These are phyloP conservation scores for Sitobion miscanthi DNA, from an alignment of 1,140 invertebrate genomes.

Conservation along the genomic window DNA sequence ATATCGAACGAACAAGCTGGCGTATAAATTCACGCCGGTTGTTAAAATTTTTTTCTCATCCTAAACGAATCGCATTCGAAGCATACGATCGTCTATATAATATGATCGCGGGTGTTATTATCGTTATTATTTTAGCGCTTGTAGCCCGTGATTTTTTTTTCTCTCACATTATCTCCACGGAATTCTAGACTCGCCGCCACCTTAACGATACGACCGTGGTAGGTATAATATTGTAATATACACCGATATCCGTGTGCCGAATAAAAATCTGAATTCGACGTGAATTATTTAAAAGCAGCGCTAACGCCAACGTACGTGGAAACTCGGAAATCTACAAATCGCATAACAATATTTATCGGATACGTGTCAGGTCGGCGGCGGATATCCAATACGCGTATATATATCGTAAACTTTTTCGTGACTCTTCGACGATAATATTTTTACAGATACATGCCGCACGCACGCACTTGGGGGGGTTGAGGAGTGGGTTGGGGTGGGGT, in stretches of 20 bases:
- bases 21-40: not conserved
- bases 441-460: not conserved
- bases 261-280: not conserved
- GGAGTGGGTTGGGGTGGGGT: not conserved
- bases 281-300: not conserved
- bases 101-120: not conserved
- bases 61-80: not conserved
- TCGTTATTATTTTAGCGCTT: not conserved
- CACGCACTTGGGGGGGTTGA: not conserved
- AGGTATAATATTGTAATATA: not conserved
- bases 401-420: not conserved
- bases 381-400: not conserved
- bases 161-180: not conserved
- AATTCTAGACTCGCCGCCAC: too few species aligned
- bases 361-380: not conserved
- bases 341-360: not conserved
- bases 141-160: not conserved
- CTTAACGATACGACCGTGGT: not conserved
- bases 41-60: not conserved
- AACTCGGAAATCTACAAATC: not conserved
- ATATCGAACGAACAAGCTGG: not conserved
- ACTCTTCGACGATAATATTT: not conserved
- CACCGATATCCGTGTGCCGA: not conserved
- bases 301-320: not conserved
- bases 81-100: too few species aligned